Conservation (phyloP, 2,888 invertebrate species). For the Parnassius glacialis region DNA sequence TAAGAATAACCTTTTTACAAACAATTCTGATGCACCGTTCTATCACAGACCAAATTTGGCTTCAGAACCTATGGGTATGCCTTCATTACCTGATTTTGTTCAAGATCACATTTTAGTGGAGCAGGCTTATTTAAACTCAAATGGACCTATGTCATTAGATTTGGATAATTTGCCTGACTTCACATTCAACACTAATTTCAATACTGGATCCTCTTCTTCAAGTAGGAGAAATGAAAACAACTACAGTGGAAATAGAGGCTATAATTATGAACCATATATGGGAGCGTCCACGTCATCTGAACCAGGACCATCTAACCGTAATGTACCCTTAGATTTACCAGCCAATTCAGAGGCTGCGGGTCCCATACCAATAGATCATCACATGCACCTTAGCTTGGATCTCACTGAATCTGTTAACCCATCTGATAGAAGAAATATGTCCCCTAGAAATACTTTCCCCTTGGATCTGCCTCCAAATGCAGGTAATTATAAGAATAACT, state of each 20-base stretch:
- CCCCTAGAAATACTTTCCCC: constrained; percentile 68
- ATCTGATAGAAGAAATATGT: constrained; percentile 67
- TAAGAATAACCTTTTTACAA: constrained; percentile 73
- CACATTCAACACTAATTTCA: constrained; percentile 79
- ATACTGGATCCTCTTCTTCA: constrained; percentile 62
- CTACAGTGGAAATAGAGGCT: constrained; percentile 56
- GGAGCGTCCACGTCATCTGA: constrained; percentile 57
- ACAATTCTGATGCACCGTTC: constrained; percentile 61
- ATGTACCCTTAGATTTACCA: constrained; percentile 64
- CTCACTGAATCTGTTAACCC: constrained; percentile 75
- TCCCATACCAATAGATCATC: constrained; percentile 59
- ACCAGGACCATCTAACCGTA: constrained; percentile 47
- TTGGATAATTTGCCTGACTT: constrained; percentile 86
- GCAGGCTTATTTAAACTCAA: constrained; percentile 84
- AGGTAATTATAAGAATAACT: constrained; percentile 43
- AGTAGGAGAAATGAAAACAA: constrained; percentile 59
- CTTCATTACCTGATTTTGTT: constrained; percentile 91
- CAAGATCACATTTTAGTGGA: constrained; percentile 93
- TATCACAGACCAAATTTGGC: constrained; percentile 71
- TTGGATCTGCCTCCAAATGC: constrained; percentile 72
- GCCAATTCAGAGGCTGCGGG: constrained; percentile 60
- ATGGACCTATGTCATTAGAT: constrained; percentile 78
- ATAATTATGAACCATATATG: constrained; percentile 64
- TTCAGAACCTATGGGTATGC: constrained; percentile 76
- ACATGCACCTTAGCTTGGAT: constrained; percentile 66